Percentiles rank a stretch among this genome's conserved stretches.
Conservation (phyloP, 2,113 vertebrate species). For the Tricholaema leucomelas region DNA sequence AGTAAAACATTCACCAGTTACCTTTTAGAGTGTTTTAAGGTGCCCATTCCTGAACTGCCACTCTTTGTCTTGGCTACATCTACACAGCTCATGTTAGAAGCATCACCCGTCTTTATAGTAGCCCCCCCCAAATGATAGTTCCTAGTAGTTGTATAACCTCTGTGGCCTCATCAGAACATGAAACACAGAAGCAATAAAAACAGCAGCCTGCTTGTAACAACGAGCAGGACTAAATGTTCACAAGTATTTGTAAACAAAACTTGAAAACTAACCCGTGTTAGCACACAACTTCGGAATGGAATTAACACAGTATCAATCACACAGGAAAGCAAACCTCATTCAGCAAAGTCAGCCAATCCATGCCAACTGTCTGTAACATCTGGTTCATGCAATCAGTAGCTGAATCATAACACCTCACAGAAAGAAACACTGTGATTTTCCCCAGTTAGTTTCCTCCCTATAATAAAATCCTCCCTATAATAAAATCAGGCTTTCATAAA, state of each 20-base stretch:
- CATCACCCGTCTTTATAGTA: not conserved
- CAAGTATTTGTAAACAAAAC: not conserved
- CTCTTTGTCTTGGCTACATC: not conserved
- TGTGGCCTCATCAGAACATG: not conserved
- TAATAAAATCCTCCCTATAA: not conserved
- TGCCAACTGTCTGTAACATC: not conserved
- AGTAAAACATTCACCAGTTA: constrained; percentile 37
- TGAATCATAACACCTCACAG: not conserved
- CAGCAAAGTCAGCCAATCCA: not conserved
- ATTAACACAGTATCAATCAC: not conserved
- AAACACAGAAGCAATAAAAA: not conserved
- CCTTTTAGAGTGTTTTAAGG: not conserved
- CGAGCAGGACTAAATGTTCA: not conserved
- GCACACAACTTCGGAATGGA: not conserved
- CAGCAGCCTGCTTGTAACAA: not conserved
- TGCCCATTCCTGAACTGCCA: not conserved
- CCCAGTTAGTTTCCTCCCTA: not conserved
- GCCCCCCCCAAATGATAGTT: not conserved
- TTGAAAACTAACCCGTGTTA: not conserved
- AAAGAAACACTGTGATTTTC: not conserved
- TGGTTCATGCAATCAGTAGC: not conserved
- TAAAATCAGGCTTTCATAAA: not conserved
- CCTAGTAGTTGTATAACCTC: not conserved
- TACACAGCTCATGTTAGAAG: not conserved
- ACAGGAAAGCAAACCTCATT: not conserved